Evolutionary conservation across 1,140 invertebrate species (phyloP), one percentile per base, ranked within the genome.

Genomic region (Lordiphosa clarofinis): DNA sequence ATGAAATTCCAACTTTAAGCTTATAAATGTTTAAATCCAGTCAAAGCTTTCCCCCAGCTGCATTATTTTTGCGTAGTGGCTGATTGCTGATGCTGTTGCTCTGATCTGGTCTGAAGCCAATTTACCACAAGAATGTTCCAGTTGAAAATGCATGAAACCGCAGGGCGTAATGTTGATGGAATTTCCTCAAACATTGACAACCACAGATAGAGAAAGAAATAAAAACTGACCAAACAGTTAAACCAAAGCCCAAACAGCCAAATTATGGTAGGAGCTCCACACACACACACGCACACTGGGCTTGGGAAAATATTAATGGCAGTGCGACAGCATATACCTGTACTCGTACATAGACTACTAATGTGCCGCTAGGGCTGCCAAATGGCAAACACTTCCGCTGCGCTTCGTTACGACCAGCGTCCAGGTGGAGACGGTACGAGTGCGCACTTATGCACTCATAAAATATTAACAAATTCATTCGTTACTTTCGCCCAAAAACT

Each of bases 401-500:
- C 5, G 40, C 43, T 24, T 38, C 19, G 40, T 47, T 15, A 40
- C 43, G 43, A 46, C 43, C 43, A 33, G 7, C 43, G 43, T 46
- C 43, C 43, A 46, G 43, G 28, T 54, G 37, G 52, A 31, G 54
- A 53, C 38, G 63, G 61, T 56, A 11, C 62, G 79, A 84, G 78
- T 84, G 78, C 79, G 79, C 78, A 84, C 78, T 84, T 84, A 84
- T 84, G 73, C 73, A 73, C 78, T 84, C 78, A 84, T 84, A 86
- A 84, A 84, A 84, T 84, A 84, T 84, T 84, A 84, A 84, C 78
- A 84, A 84, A 84, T 84, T 84, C 78, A 84, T 84, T 84, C 78
- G 78, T 84, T 84, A 84, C 78, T 86, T 86, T 86, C 64, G 73
- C 73, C 64, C 71, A 84, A 84, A 11, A 28, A 73, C 78, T 69